phyloP scores from a whole-genome alignment of 1,140 invertebrate species.

The Zaprionus ghesquierei region DNA sequence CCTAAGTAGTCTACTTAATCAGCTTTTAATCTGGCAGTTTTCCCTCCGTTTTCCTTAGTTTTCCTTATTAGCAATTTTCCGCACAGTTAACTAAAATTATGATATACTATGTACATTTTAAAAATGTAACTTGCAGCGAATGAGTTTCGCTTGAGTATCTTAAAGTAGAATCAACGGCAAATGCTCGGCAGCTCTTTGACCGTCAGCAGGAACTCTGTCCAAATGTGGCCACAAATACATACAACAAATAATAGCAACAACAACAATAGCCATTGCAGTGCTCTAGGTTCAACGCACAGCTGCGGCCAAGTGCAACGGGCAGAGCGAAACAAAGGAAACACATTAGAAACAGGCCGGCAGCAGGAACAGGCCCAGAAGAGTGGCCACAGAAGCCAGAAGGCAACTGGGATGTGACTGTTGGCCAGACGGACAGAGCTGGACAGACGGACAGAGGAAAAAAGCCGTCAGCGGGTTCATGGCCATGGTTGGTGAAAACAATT shows the following conservation, averaged over 20 bases:
- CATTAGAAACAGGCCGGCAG: slow-evolving; percentile 55
- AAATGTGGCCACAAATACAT: slow-evolving; percentile 6
- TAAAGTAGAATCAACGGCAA: background rate
- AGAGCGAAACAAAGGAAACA: slow-evolving; percentile 72
- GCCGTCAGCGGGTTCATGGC: slow-evolving; percentile 48
- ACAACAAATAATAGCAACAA: slow-evolving; percentile 20
- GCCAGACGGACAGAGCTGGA: background rate
- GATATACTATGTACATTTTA: slow-evolving; percentile 55
- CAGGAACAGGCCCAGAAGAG: background rate
- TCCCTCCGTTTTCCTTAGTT: background rate
- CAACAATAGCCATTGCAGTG: slow-evolving; percentile 12
- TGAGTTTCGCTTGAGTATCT: background rate
- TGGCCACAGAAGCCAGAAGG: slow-evolving; percentile 26
- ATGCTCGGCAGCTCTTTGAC: background rate
- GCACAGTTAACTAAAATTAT: slow-evolving; percentile 22
- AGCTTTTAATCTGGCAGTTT: slow-evolving; percentile 17
- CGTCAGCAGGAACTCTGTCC: background rate
- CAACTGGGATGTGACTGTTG: slow-evolving; percentile 17
- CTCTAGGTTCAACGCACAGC: slow-evolving; percentile 69
- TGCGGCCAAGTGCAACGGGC: slow-evolving; percentile 49
- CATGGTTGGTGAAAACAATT: slow-evolving; percentile 69
- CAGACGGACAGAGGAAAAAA: slow-evolving; percentile 6
- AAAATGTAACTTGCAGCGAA: slow-evolving; percentile 30
- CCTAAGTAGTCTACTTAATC: slow-evolving; percentile 49
- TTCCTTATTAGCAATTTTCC: slow-evolving; percentile 65